Conservation (phyloP, 2,113 vertebrate genomes). For the Pogona vitticeps region DNA sequence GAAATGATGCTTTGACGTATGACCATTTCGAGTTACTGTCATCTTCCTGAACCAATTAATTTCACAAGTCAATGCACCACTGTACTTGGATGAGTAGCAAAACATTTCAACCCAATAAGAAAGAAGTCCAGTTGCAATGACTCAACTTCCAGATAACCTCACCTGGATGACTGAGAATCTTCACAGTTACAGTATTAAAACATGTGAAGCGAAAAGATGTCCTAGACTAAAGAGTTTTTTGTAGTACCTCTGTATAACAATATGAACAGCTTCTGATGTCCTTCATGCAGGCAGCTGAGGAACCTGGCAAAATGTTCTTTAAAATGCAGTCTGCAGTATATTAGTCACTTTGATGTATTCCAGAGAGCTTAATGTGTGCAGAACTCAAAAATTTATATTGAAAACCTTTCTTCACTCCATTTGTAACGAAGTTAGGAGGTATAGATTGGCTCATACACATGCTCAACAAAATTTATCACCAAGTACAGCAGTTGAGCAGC, state of each 20-base stretch:
- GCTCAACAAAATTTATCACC: background rate
- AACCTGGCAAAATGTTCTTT: background rate
- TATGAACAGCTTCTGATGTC: background rate
- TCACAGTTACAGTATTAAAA: no score
- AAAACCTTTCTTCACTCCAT: background rate
- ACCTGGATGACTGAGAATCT: no score
- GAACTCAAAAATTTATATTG: background rate
- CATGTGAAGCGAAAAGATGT: background rate
- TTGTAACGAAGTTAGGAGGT: background rate
- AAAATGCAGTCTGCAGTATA: background rate
- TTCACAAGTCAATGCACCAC: no score
- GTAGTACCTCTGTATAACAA: background rate
- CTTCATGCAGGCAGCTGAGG: background rate
- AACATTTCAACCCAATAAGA: no score
- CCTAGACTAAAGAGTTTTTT: background rate
- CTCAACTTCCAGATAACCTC: no score
- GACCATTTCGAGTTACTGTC: no score
- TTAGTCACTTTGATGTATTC: background rate
- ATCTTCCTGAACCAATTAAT: no score
- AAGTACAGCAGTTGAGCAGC: no score
- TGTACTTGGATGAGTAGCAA: no score
- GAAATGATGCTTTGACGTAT: no score
- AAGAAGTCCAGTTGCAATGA: no score
- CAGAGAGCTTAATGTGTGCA: background rate
- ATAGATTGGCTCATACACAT: background rate